Base-by-base conservation (phyloP, 2,888 invertebrate species). In the Sylvicola fuscatus region DNA sequence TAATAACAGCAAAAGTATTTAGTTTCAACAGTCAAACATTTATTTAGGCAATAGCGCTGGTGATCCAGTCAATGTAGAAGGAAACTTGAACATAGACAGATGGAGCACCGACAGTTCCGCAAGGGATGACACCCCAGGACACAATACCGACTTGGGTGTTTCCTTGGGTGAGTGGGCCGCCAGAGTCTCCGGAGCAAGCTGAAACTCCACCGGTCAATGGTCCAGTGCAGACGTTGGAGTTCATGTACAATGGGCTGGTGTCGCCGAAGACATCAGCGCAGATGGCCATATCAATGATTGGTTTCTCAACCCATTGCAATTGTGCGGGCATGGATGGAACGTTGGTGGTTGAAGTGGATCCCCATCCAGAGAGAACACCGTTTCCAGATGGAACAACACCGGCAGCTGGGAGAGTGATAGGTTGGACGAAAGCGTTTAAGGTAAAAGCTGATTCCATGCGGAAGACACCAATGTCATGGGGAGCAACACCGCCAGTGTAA, bases 111-210 rank as follows among this genome's bases (percentile, higher is more conserved):
- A 45, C 45, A 26, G 47, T 46, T 10, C 54, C 52, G 37, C 64
- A 64, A 7, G 62, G 63, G 7, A 52, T 53, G 27, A 50, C 46
- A 14, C 62, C 64, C 64, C 64, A 65, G 16, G 64, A 64, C 10
- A 64, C 63, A 37, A 64, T 47, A 37, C 65, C 66, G 17, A 62
- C 43, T 43, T 50, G 49, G 2, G 47, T 47, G 38, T 45, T 44
- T 14, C 35, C 27, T 35, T 43, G 39, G 12, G 45, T 42, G 26
- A 41, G 37, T 33, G 39, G 38, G 27, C 42, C 44, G 40, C 46
- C 46, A 33, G 46, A 46, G 36, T 47, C 46, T 35, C 44, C 45
- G 38, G 40, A 40, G 37, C 42, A 42, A 17, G 37, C 42, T 26
- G 40, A 37, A 15, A 32, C 36, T 7, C 38, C 38, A 32, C 27